Conservation (phyloP, 2,888 invertebrate species). For the Cepaea hortensis region DNA sequence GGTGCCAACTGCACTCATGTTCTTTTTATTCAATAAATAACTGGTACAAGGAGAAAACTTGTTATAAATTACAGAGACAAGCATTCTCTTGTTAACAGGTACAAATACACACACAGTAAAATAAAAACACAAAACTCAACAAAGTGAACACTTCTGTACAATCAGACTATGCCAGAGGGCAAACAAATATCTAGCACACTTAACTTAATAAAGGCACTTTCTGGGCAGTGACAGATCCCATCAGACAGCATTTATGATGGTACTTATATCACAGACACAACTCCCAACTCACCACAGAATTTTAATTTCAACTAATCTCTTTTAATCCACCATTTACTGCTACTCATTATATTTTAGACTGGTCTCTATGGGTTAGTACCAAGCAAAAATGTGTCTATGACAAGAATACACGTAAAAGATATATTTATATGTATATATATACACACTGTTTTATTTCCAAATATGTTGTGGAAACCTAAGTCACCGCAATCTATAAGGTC, state of each 20-base stretch:
- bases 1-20: slow-evolving; percentile 16
- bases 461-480: background rate
- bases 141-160: slow-evolving; percentile 29
- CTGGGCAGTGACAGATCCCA: background rate
- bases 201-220: background rate
- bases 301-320: background rate
- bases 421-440: background rate
- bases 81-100: slow-evolving; percentile 36
- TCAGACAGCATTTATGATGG: background rate
- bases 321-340: background rate
- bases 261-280: background rate
- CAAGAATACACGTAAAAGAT: background rate
- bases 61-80: slow-evolving; percentile 23
- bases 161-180: background rate
- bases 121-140: slow-evolving; percentile 4
- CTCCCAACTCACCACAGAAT: background rate
- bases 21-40: slow-evolving; percentile 30
- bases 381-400: background rate
- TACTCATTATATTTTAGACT: background rate
- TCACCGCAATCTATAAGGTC: slow-evolving; percentile 4
- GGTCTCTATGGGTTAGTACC: background rate
- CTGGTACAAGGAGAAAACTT: slow-evolving; percentile 21
- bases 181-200: background rate
- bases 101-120: slow-evolving; percentile 14
- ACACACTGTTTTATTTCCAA: background rate